These are phyloP conservation scores for Carpatolechia fugitivella DNA, from an alignment of 2,888 invertebrate genomes.

Conservation along the genomic window DNA sequence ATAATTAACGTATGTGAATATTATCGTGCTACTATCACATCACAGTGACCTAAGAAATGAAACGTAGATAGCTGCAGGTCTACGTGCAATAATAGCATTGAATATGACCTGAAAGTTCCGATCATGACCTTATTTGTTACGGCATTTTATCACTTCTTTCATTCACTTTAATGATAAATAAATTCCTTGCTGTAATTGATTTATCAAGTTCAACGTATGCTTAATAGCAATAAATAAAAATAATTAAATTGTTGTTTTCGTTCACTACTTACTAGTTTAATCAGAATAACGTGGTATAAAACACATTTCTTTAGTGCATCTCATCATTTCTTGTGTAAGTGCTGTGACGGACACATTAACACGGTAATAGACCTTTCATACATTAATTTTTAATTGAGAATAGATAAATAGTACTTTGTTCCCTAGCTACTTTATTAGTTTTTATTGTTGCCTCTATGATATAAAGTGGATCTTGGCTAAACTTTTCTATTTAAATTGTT, in stretches of 20 bases:
- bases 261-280: neutral
- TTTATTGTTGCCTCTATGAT: too few relatives aligned
- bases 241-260: slow-evolving; percentile 3
- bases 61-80: too few relatives aligned
- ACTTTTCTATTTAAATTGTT: too few relatives aligned
- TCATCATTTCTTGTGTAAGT: neutral
- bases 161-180: neutral
- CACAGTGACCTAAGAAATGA: too few relatives aligned
- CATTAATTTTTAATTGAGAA: neutral
- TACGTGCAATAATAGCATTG: too few relatives aligned
- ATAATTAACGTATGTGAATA: too few relatives aligned
- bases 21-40: too few relatives aligned
- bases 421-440: neutral
- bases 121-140: neutral
- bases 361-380: neutral
- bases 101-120: neutral
- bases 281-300: neutral
- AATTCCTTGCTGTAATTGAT: neutral
- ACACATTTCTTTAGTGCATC: neutral
- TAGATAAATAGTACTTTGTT: too few relatives aligned
- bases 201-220: neutral
- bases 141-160: neutral
- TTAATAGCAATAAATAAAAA: neutral
- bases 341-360: neutral
- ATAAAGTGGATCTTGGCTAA: too few relatives aligned